Evolutionary conservation across 2,797 vertebrate genomes (phyloP).

Genomic region (Cossypha caffra): DNA sequence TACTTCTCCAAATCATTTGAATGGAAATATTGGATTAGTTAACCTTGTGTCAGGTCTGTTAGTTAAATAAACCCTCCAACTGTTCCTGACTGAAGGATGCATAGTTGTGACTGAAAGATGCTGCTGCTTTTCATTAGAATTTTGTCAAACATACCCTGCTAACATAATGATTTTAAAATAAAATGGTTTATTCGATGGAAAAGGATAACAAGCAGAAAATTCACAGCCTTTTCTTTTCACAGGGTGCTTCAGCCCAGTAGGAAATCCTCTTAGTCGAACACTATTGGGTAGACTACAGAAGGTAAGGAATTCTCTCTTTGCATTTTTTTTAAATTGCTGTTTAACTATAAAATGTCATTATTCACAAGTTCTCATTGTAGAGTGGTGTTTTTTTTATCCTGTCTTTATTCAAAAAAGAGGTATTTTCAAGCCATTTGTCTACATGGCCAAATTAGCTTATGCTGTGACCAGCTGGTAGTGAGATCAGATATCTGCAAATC

Average conservation of each 20-base stretch:
- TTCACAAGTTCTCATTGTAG: constrained; percentile 40
- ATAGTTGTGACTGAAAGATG: constrained; percentile 59
- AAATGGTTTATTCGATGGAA: constrained; percentile 65
- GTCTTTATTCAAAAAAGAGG: constrained; percentile 28
- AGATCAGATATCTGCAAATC: constrained; percentile 1
- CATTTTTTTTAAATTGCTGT: constrained; percentile 51
- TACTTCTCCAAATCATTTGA: constrained; percentile 63
- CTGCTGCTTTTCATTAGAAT: constrained; percentile 67
- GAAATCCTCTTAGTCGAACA: constrained; percentile 78
- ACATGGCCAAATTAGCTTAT: background rate
- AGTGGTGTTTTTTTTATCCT: background rate
- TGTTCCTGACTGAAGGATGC: constrained; percentile 70
- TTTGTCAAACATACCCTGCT: constrained; percentile 55
- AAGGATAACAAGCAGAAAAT: constrained; percentile 72
- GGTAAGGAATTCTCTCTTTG: constrained; percentile 79
- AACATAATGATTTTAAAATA: constrained; percentile 75
- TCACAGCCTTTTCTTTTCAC: constrained; percentile 72
- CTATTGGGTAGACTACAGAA: constrained; percentile 80
- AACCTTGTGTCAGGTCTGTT: constrained; percentile 67
- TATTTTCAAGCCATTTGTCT: constrained; percentile 43
- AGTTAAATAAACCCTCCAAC: constrained; percentile 71
- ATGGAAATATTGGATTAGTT: constrained; percentile 70
- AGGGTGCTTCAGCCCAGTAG: constrained; percentile 86
- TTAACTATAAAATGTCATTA: constrained; percentile 52
- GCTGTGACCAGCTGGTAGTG: background rate